phyloP scores from a whole-genome alignment of 2,797 vertebrate species.

The Poeciliopsis presidionis region DNA sequence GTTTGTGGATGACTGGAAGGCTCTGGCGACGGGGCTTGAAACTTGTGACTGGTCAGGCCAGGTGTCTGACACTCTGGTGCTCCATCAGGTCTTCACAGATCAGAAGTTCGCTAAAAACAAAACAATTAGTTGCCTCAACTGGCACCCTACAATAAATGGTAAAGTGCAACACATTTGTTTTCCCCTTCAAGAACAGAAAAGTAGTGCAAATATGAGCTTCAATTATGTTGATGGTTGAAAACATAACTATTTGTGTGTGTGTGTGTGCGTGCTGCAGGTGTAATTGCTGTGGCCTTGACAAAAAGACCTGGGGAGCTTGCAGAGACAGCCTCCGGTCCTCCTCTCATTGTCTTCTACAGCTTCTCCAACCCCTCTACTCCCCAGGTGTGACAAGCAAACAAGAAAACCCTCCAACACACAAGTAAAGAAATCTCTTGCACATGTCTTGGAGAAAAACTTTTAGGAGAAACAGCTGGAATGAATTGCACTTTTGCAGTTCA shows the following conservation, averaged over 20 bases:
- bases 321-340: constrained; percentile 67
- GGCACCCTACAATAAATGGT: constrained; percentile 92
- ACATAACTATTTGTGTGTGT: neutral
- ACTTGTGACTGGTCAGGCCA: constrained; percentile 53
- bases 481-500: constrained; percentile 5
- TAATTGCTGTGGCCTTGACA: constrained; percentile 86
- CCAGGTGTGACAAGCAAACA: constrained; percentile 80
- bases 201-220: neutral
- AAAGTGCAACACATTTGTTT: constrained; percentile 1
- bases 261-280: constrained; percentile 74
- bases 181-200: neutral
- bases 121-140: constrained; percentile 84
- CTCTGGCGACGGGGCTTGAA: constrained; percentile 64
- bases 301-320: constrained; percentile 75
- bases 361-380: constrained; percentile 85
- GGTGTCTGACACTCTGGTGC: constrained; percentile 63
- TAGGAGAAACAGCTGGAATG: constrained; percentile 17
- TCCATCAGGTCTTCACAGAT: constrained; percentile 86
- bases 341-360: constrained; percentile 88
- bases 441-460: constrained; percentile 32
- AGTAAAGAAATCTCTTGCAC: constrained; percentile 4
- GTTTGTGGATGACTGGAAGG: constrained; percentile 87
- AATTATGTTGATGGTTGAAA: neutral
- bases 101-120: constrained; percentile 81
- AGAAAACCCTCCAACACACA: neutral